Evolutionary conservation across 2,888 invertebrate genomes (phyloP).

Genomic region (Caenorhabditis imperialis): DNA sequence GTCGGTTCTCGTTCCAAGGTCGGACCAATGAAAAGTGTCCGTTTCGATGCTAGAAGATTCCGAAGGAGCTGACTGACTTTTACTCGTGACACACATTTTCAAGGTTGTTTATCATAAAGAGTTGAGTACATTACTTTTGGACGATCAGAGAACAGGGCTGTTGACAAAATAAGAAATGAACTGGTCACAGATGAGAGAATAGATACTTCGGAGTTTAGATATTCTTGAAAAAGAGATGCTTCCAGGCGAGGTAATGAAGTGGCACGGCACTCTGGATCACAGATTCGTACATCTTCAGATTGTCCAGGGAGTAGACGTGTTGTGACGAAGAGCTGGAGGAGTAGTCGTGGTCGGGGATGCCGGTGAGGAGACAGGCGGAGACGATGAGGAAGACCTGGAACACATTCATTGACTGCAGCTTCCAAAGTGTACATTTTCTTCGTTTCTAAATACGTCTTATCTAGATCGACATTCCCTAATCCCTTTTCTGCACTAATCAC

Average conservation of each 20-base stretch:
- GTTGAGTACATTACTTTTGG: too few species aligned
- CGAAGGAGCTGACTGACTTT: conserved; percentile 8
- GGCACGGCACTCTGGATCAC: conserved; percentile 35
- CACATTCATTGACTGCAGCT: too few species aligned
- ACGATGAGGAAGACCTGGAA: conserved; percentile 37
- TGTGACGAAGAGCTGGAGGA: neutral
- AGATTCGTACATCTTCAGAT: conserved; percentile 37
- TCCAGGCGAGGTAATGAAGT: conserved; percentile 41
- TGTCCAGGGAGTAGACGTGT: conserved; percentile 25
- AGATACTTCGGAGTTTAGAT: conserved; percentile 1
- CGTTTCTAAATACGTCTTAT: neutral
- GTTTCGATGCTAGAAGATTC: conserved; percentile 23
- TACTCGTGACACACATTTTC: neutral
- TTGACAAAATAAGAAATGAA: neutral
- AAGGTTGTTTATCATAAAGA: too few species aligned
- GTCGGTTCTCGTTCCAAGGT: neutral
- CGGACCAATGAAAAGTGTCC: conserved; percentile 6
- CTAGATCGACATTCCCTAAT: neutral
- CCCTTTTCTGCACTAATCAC: conserved; percentile 3
- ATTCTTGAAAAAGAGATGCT: conserved; percentile 35
- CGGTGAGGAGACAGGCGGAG: conserved; percentile 23
- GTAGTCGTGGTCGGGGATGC: conserved; percentile 11
- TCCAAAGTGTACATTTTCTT: too few species aligned
- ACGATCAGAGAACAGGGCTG: neutral
- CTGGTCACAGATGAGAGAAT: neutral